Base-by-base conservation (phyloP, 2,888 invertebrate species). In the Amphipoea lucens region DNA sequence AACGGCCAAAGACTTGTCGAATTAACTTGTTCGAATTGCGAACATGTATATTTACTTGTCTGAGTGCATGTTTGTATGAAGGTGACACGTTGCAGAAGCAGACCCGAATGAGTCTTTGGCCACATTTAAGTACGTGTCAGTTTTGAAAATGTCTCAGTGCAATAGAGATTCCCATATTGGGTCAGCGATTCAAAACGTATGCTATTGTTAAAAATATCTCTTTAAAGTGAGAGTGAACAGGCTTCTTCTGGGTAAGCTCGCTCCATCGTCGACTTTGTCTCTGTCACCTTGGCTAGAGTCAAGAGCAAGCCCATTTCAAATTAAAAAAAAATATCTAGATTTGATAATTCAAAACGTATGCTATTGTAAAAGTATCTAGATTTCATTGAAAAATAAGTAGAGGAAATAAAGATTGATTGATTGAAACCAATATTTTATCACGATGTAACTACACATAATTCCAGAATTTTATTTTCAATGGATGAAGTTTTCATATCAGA, bases 1-100 rank as follows among this genome's bases (percentile, higher is more conserved):
- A 76, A 68, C 51, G 86, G 54, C 68, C 85, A 78, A 85, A 82
- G 86, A 85, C 66, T 76, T 78, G 68, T 70, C 78, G 69, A 73
- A 82, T 87, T 76, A 74, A 74, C 84, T 78, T 74, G 79, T 79
- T 74, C 63, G 76, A 54, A 68, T 80, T 75, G 66, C 63, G 57
- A 76, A 76, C 85, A 74, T 79, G 54, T 29, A 12, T 60, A 17
- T 40, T 29, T 57, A n/a, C 62, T n/a, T 20, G 4, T n/a, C 20
- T n/a, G 17, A 40, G 4, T 40, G 48, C 51, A 20, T 63, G 48
- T 63, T 62, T 57, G 29, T 11, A 11, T 60, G 48, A 54, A 63
- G 17, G 36, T 66, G 77, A 69, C 70, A 70, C 17, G 9, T 78
- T 70, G 29, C 5, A 63, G 20, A 75, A 45, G 20, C 3, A 9